Conservation (phyloP, 2,113 vertebrate genomes). For the Antennarius striatus region DNA sequence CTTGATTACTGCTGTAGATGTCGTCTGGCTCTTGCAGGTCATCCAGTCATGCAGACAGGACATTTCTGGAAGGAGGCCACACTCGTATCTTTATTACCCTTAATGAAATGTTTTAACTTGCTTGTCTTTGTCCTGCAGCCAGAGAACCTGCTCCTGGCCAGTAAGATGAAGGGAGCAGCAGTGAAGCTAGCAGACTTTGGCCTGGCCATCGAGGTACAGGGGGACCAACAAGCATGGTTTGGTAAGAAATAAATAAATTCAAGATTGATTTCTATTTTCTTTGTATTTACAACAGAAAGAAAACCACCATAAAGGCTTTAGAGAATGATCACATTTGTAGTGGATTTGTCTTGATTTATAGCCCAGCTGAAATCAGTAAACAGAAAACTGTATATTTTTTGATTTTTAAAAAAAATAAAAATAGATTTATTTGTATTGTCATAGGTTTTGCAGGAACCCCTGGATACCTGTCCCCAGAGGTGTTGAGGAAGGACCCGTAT, state of each 20-base stretch:
- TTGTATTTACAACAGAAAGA: too few species aligned
- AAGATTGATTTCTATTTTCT: too few species aligned
- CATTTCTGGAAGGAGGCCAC: conserved; percentile 32
- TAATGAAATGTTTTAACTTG: conserved; percentile 10
- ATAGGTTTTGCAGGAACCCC: conserved; percentile 98
- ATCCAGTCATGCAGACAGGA: conserved; percentile 36
- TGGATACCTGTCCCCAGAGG: conserved; percentile 96
- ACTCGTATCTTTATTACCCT: conserved; percentile 20
- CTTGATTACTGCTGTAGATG: conserved; percentile 37
- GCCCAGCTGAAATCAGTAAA: not conserved
- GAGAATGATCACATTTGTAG: too few species aligned
- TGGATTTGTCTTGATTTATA: too few species aligned
- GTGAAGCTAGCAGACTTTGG: conserved; percentile 98
- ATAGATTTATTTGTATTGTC: not conserved
- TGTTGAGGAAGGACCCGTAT: conserved; percentile 98
- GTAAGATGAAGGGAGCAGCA: conserved; percentile 98
- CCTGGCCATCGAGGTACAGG: conserved; percentile 97
- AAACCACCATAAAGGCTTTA: too few species aligned
- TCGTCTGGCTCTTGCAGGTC: conserved; percentile 45
- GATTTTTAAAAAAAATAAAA: not conserved
- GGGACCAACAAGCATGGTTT: conserved; percentile 98
- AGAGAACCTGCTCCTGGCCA: conserved; percentile 96
- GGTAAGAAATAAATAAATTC: conserved; percentile 81
- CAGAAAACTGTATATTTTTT: not conserved
- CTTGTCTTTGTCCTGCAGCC: conserved; percentile 79